Conservation (phyloP, 1,140 invertebrate species). For the Spodoptera litura region DNA sequence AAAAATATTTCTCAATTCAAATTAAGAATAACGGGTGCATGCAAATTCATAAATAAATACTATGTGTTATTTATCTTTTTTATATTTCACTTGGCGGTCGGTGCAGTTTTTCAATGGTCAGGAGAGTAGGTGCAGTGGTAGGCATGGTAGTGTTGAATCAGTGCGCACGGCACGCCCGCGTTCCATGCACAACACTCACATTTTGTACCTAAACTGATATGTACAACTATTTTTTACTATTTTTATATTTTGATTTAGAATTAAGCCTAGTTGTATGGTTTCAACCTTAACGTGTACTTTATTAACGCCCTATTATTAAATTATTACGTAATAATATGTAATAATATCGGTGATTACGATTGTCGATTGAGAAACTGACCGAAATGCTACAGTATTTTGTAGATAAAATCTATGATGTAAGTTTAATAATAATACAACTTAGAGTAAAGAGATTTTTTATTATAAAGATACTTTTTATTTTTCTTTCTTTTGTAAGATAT, state of each 20-base stretch:
- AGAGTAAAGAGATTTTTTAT: slow-evolving; percentile 86
- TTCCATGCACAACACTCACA: slow-evolving; percentile 77
- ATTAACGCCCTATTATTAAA: slow-evolving; percentile 81
- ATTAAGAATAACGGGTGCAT: slow-evolving; percentile 82
- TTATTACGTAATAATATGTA: slow-evolving; percentile 71
- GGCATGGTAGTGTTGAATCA: slow-evolving; percentile 6
- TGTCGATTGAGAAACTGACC: slow-evolving; percentile 82
- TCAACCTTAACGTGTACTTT: slow-evolving; percentile 79
- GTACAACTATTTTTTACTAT: slow-evolving; percentile 85
- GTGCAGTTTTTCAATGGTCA: slow-evolving; percentile 81
- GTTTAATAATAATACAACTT: slow-evolving; percentile 83
- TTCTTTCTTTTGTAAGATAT: slow-evolving; percentile 86
- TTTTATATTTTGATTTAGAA: slow-evolving; percentile 86
- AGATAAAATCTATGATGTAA: slow-evolving; percentile 85
- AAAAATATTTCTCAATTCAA: slow-evolving; percentile 84
- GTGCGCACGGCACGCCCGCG: neutral
- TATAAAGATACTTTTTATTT: slow-evolving; percentile 85
- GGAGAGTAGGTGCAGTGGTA: slow-evolving; percentile 58
- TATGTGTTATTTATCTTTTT: slow-evolving; percentile 86
- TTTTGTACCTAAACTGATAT: slow-evolving; percentile 75
- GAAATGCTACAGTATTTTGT: slow-evolving; percentile 83
- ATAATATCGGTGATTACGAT: slow-evolving; percentile 53
- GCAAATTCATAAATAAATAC: slow-evolving; percentile 82
- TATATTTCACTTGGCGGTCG: slow-evolving; percentile 82
- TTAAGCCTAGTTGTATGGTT: slow-evolving; percentile 85